Conservation (phyloP, 1,140 invertebrate genomes). For the Penaeus japonicus region DNA sequence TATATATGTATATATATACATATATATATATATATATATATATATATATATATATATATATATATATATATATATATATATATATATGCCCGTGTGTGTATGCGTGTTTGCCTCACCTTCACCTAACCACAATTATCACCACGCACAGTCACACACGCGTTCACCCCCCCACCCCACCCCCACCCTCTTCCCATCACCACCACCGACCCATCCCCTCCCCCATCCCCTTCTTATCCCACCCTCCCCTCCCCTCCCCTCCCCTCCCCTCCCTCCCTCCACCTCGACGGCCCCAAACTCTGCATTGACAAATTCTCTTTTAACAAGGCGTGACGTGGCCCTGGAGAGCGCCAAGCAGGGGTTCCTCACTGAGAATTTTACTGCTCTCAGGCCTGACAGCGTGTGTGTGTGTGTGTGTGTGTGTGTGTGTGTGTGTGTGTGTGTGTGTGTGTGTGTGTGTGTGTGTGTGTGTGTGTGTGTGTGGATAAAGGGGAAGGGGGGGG, state of each 20-base stretch:
- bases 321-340: conserved; percentile 44
- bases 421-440: neutral
- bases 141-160: neutral
- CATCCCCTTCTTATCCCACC: neutral
- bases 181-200: neutral
- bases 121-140: neutral
- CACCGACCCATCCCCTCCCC: neutral
- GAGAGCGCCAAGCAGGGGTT: neutral
- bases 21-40: too few relatives aligned
- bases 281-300: neutral
- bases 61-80: too few relatives aligned
- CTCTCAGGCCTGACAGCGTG: conserved; percentile 11
- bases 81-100: too few relatives aligned
- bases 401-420: neutral
- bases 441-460: neutral
- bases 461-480: neutral
- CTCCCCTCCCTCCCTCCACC: neutral
- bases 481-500: too few relatives aligned
- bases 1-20: too few relatives aligned
- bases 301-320: conserved; percentile 51
- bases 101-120: neutral
- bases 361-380: conserved; percentile 42
- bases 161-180: neutral
- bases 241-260: neutral
- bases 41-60: too few relatives aligned